These are phyloP conservation scores for Mallotus villosus DNA, from an alignment of 2,797 vertebrate genomes.

Conservation along the genomic window DNA sequence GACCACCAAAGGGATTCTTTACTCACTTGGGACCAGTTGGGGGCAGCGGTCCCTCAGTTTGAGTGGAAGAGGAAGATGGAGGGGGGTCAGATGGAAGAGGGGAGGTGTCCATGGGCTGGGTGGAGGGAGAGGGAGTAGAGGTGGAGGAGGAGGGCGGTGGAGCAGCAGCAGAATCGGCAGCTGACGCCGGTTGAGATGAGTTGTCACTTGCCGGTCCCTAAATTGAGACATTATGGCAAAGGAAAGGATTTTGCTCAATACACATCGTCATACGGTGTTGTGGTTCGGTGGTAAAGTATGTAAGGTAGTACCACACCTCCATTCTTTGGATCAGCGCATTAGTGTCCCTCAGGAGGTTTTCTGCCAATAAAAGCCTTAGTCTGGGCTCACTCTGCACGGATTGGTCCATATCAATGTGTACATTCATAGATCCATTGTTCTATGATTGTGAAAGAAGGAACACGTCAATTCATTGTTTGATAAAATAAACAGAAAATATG, in stretches of 20 bases:
- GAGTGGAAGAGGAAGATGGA: constrained; percentile 65
- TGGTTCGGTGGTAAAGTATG: background rate
- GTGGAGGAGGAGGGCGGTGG: constrained; percentile 66
- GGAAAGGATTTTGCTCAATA: background rate
- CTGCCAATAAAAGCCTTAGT: constrained; percentile 85
- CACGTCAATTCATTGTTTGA: too few species aligned
- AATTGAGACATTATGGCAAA: constrained; percentile 8
- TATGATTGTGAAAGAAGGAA: constrained; percentile 25
- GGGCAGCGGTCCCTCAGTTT: constrained; percentile 69
- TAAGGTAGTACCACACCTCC: constrained; percentile 73
- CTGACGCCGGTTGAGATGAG: constrained; percentile 61
- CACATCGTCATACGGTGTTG: background rate
- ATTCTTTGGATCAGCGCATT: constrained; percentile 82
- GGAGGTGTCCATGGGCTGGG: constrained; percentile 76
- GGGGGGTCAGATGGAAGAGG: constrained; percentile 70
- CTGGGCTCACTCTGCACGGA: constrained; percentile 85
- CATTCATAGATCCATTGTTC: constrained; percentile 86
- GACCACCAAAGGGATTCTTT: too few species aligned
- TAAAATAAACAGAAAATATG: too few species aligned
- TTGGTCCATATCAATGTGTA: constrained; percentile 91
- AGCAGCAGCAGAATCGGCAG: constrained; percentile 42
- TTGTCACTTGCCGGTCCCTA: constrained; percentile 64
- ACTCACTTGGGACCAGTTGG: constrained; percentile 76
- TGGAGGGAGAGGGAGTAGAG: constrained; percentile 72
- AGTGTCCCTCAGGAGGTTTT: constrained; percentile 87